A percentile compares a stretch with the other conserved stretches of the same genome.
phyloP scores from a whole-genome alignment of 2,113 vertebrate genomes.

The Rutilus rutilus region DNA sequence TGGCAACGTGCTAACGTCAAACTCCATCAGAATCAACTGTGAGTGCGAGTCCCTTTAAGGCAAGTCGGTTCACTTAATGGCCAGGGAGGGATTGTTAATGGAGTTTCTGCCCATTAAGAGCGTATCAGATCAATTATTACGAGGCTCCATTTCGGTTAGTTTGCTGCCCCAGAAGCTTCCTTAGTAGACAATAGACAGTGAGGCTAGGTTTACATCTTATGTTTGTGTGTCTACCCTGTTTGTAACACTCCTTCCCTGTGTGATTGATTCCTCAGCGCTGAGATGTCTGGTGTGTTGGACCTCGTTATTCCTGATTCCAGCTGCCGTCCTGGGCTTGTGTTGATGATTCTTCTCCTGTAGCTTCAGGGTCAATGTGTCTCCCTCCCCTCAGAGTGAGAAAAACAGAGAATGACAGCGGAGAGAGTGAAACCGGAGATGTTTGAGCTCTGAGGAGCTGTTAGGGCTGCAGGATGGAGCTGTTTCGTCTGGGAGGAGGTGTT shows the following conservation, averaged over 20 bases:
- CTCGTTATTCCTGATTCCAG: constrained; percentile 7
- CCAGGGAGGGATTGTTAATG: constrained; percentile 24
- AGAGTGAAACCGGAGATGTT: constrained; percentile 3
- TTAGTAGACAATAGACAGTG: neutral
- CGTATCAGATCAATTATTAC: constrained; percentile 13
- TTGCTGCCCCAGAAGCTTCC: neutral
- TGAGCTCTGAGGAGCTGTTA: constrained; percentile 28
- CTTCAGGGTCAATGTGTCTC: constrained; percentile 30
- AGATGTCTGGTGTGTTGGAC: neutral
- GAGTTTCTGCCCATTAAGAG: constrained; percentile 27
- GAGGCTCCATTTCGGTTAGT: constrained; percentile 7
- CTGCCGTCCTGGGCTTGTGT: neutral
- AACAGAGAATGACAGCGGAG: neutral
- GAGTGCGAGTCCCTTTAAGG: neutral
- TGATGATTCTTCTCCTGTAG: neutral
- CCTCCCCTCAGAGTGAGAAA: constrained; percentile 14
- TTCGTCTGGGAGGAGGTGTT: constrained; percentile 23
- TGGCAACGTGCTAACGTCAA: neutral
- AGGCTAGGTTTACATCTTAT: neutral
- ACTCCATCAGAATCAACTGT: neutral
- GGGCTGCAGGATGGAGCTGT: neutral
- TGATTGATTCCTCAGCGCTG: neutral
- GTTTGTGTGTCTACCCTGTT: neutral
- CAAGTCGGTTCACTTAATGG: constrained; percentile 10
- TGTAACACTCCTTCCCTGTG: neutral